Evolutionary conservation across 1,140 invertebrate genomes (phyloP), one percentile per base, ranked within the genome.

Genomic region (Drosophila ohnishii): DNA sequence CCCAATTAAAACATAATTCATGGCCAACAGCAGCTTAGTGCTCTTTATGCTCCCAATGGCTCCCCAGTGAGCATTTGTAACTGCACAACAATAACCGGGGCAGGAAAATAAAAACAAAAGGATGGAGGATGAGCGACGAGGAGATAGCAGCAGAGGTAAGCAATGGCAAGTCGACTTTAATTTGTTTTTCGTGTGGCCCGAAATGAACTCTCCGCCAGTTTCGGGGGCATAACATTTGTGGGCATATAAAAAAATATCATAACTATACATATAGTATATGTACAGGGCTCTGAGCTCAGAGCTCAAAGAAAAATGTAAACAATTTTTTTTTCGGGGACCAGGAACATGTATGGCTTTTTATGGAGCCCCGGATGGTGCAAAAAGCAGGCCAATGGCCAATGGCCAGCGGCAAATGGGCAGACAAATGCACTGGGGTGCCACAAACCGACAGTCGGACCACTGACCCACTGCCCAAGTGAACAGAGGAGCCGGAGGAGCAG

Each of bases 1-100:
- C 70, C 79, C 84, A 88, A 88, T 88, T 88, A 84, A 80, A 88
- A 78, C 74, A 80, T 88, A 87, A 88, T 88, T 88, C 85, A 88
- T 88, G 80, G 77, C 84, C 73, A 55, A 47, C 25, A 77, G 80
- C 80, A 88, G 80, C 82, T 88, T 88, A 88, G 80, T 80, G 80
- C 79, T 80, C 80, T 84, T 87, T 87, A 87, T 87, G 65, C 77
- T 62, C 37, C 79, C 64, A 87, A 88, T 82, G 70, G 74, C 79
- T 81, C 84, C 66, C 85, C 79, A 66, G 84, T 75, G 84, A 88
- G 77, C 80, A 83, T 88, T 88, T 88, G 80, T 78, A 77, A 62
- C 72, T 64, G 72, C 55, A 75, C 42, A 86, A 65, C 57, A 78
- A 64, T 67, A 63, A 64, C 60, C 34, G 53, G 32, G 63, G 45